Conservation (phyloP, 1,140 invertebrate genomes). For the Goniozus legneri region DNA sequence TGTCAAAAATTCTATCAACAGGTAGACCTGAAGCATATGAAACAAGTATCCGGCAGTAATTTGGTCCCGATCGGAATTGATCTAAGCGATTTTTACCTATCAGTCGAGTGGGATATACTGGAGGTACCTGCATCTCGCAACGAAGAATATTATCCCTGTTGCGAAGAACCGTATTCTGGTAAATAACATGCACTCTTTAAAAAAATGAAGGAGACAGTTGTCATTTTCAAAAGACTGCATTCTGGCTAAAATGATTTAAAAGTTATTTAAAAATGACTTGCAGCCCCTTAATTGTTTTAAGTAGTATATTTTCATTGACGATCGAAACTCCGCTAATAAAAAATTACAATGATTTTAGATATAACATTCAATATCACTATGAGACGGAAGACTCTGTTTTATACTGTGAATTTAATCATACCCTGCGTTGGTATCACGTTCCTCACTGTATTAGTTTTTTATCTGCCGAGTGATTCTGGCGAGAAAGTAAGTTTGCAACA, state of each 20-base stretch:
- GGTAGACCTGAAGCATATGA: slow-evolving; percentile 86
- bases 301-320: slow-evolving; percentile 4
- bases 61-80: slow-evolving; percentile 84
- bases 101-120: slow-evolving; percentile 97
- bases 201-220: no score
- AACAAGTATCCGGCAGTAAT: slow-evolving; percentile 77
- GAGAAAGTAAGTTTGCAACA: slow-evolving; percentile 69
- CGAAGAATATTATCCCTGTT: slow-evolving; percentile 89
- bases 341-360: slow-evolving; percentile 59
- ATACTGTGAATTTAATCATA: slow-evolving; percentile 88
- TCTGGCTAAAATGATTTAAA: no score
- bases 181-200: slow-evolving; percentile 15
- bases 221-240: no score
- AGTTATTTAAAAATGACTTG: no score
- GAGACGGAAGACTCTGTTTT: slow-evolving; percentile 86
- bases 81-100: slow-evolving; percentile 90
- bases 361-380: slow-evolving; percentile 96
- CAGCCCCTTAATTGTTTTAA: slow-evolving; percentile 1
- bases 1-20: slow-evolving; percentile 36
- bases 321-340: no score
- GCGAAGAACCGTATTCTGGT: slow-evolving; percentile 79
- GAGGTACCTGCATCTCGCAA: slow-evolving; percentile 87
- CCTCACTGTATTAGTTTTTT: slow-evolving; percentile 92
- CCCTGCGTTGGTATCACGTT: slow-evolving; percentile 90
- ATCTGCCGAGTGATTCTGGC: slow-evolving; percentile 91